Evolutionary conservation across 37 sponge, comb jelly and placozoan species (phyloP), one percentile per base, ranked within the genome.

Genomic region (Hexactinellida sp.): DNA sequence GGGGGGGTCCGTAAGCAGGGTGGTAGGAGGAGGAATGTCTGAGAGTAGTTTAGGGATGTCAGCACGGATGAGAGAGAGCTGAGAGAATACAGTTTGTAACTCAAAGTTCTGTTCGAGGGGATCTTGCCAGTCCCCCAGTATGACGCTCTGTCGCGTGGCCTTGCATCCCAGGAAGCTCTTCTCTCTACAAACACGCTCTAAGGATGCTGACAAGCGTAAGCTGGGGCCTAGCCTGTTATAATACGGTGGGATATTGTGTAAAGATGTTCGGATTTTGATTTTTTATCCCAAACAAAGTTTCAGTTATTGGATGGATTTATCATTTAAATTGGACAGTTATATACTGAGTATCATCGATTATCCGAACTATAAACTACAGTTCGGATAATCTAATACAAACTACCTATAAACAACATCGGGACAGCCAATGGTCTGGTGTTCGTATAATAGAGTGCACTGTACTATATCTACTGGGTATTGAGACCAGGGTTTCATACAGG

Each of bases 91-190:
- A n/a, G 91, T 86, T 51, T 97, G 95, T 9, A 93, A 89, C 54
- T 97, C 95, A 24, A 91, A 90, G 35, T 97, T 92, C 54, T 95
- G 93, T 71, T 97, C 95, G 37, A 97, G 90, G 0, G 98, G 98
- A 82, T 97, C 98, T 38, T 93, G 38, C 95, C 95, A 97, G 92
- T 97, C 95, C 7, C 98, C 93, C 10, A 97, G 92, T n/a, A 92
- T 92, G 38, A 93, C 92, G 25, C 92, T 89, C 0, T 91, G 71
- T 87, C 93, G 92, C 41, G 93, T 90, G 71, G 88, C 86, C 84
- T 92, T 92, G 84, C 97, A 96, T 0, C 97, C 97, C 30, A 83
- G 36, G 63, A 87, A 89, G 38, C 86, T 92, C 91, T 35, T 71
- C 24, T 32, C 36, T 7, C 35, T 54, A 55, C 16, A 37, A 0